Evolutionary conservation across 2,888 invertebrate genomes (phyloP).

Genomic region (Dynastes maya): DNA sequence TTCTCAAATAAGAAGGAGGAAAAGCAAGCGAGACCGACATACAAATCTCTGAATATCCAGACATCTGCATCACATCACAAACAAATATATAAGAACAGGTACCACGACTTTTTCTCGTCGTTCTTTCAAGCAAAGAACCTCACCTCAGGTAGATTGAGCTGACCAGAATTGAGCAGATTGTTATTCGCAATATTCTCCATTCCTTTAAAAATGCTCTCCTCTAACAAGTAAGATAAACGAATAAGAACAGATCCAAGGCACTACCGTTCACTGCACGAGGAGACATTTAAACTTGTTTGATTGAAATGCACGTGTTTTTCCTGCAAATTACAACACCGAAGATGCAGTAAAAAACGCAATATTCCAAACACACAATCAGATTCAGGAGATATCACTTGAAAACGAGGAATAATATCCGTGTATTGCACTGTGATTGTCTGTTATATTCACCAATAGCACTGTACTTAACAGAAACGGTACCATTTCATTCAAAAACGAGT

Average conservation of each 20-base stretch:
- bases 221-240: slow-evolving; percentile 25
- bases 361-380: slow-evolving; percentile 4
- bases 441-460: slow-evolving; percentile 28
- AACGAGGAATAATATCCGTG: slow-evolving; percentile 12
- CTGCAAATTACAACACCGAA: not conserved
- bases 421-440: slow-evolving; percentile 8
- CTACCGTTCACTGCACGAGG: slow-evolving; percentile 30
- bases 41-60: slow-evolving; percentile 28
- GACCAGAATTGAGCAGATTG: slow-evolving; percentile 62
- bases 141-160: slow-evolving; percentile 65
- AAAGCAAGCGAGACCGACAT: slow-evolving; percentile 24
- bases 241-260: slow-evolving; percentile 34
- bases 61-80: slow-evolving; percentile 41
- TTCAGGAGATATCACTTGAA: slow-evolving; percentile 30
- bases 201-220: slow-evolving; percentile 32
- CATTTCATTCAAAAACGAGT: slow-evolving; percentile 39
- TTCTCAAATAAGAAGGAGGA: not conserved
- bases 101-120: slow-evolving; percentile 39
- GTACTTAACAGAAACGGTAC: slow-evolving; percentile 24
- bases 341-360: not conserved
- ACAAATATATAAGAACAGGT: slow-evolving; percentile 49
- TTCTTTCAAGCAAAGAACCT: slow-evolving; percentile 46
- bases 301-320: slow-evolving; percentile 19
- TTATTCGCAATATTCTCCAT: slow-evolving; percentile 67
- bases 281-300: slow-evolving; percentile 47